Evolutionary conservation across 2,888 invertebrate species (phyloP).

Genomic region (Antheraea yamamai): DNA sequence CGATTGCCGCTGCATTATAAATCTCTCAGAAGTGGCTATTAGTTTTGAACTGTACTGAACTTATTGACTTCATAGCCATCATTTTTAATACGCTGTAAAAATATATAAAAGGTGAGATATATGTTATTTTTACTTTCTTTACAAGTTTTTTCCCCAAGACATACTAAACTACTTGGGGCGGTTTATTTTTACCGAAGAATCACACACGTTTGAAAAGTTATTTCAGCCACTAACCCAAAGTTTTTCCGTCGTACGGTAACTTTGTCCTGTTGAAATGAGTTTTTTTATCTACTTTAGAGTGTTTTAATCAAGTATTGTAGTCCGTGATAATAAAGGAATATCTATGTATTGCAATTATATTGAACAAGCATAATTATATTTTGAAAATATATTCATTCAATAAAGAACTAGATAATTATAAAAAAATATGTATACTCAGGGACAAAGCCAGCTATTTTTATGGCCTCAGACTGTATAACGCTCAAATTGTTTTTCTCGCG

Average conservation of each 20-base stretch:
- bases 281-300: background rate
- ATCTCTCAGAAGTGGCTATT: no score
- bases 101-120: background rate
- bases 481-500: slow-evolving; percentile 18
- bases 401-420: background rate
- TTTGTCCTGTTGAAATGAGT: background rate
- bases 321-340: no score
- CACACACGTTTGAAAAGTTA: background rate
- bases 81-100: no score
- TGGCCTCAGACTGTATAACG: slow-evolving; percentile 3
- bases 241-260: background rate
- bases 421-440: background rate
- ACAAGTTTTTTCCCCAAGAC: background rate
- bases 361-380: no score
- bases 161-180: background rate
- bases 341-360: no score
- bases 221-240: background rate
- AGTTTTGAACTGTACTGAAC: no score
- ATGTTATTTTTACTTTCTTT: background rate
- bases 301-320: no score
- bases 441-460: background rate
- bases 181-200: background rate
- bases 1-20: no score
- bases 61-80: no score
- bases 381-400: background rate